Evolutionary conservation across 2,797 vertebrate genomes (phyloP).

Genomic region (Rhynchotus rufescens): DNA sequence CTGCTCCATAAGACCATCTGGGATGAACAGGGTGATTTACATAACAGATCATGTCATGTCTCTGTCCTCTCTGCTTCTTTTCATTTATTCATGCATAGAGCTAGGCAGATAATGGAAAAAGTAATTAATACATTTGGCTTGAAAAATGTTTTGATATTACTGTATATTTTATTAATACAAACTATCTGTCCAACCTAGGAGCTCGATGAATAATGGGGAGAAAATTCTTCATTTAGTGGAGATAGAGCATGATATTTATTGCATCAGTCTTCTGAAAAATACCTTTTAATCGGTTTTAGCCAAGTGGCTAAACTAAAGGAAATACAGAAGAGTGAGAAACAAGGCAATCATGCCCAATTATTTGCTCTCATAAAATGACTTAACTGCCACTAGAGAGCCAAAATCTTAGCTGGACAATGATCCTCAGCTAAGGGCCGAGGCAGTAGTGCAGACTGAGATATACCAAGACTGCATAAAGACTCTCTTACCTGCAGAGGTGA

Average conservation of each 20-base stretch:
- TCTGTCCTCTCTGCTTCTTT: conserved; percentile 28
- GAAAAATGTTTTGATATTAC: conserved; percentile 50
- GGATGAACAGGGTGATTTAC: neutral
- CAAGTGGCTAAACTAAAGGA: neutral
- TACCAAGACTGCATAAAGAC: neutral
- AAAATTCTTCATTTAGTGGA: neutral
- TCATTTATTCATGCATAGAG: conserved; percentile 52
- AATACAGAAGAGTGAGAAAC: neutral
- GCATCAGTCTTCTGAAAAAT: neutral
- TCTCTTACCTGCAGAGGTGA: neutral
- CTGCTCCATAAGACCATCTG: neutral
- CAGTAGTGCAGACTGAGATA: neutral
- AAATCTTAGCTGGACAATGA: neutral
- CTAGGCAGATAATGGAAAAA: conserved; percentile 38
- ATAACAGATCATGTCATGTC: neutral
- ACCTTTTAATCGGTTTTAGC: neutral
- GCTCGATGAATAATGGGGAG: neutral
- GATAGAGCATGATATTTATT: neutral
- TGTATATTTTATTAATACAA: conserved; percentile 55
- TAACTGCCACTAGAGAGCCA: conserved; percentile 6
- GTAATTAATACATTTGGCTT: conserved; percentile 51
- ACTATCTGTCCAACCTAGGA: neutral
- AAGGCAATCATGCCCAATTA: rapidly evolving
- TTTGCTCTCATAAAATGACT: neutral
- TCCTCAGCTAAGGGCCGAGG: conserved; percentile 6